Evolutionary conservation across 2,797 vertebrate species (phyloP), one percentile per base, ranked within the genome.

Genomic region (Characodon lateralis): DNA sequence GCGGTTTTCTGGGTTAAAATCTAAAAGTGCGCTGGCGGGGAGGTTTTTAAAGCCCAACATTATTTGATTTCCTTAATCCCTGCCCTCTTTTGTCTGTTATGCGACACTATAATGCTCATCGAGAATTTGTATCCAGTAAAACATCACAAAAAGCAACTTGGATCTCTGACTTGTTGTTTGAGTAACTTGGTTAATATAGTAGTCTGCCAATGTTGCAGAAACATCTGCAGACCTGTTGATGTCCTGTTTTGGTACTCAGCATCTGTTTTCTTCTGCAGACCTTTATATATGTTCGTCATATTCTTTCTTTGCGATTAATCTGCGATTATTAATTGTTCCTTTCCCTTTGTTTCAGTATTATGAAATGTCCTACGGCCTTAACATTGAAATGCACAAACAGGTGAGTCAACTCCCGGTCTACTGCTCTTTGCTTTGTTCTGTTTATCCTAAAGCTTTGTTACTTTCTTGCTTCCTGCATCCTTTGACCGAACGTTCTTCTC

Each of bases 381-480:
- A 95, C 92, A 96, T 95, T 63, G 94, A 96, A 94, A 95, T 95
- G 95, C 95, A 96, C 92, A 96, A 96, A 94, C 95, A 96, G 95
- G 95, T 95, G 85, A 93, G 95, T 91, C 51, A 72, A 13, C 48
- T 65, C 51, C 20, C n/a, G 7, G 1, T 22, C 0, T 66, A 3
- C 74, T 22, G 71, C 31, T 65, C 18, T 50, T 26, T 71, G 31
- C 55, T 58, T 4, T 31, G 77, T 18, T 31, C 70, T 59, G 14
- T 26, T 24, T 22, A 0, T 55, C 51, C 74, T n/a, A 10, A 77
- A 85, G n/a, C 12, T 72, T 77, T 77, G 48, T 76, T 41, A 6
- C 22, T 48, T 74, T 58, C 28, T 35, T 46, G 1, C 43, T 8
- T 43, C 68, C 20, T 82, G 20, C 28, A 63, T 74, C 26, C 26